These are phyloP conservation scores for Rhagoletis zephyria DNA, from an alignment of 1,140 invertebrate genomes.

Conservation along the genomic window DNA sequence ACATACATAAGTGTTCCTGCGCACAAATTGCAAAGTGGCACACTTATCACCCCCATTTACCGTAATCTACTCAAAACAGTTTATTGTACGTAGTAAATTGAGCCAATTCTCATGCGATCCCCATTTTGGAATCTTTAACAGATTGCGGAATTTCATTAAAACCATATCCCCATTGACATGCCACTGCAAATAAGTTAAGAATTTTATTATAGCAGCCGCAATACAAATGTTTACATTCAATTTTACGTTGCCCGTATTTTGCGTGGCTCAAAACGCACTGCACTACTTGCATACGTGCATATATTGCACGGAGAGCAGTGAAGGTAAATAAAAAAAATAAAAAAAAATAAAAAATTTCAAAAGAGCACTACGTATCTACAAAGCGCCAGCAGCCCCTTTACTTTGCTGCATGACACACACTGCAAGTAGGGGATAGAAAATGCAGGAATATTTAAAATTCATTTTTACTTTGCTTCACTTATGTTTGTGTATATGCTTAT, in stretches of 20 bases:
- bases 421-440: background rate
- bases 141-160: constrained; percentile 20
- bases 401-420: background rate
- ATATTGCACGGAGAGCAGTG: too few relatives aligned
- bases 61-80: background rate
- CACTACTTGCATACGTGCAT: too few relatives aligned
- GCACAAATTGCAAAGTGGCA: background rate
- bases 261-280: background rate
- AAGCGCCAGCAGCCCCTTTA: background rate
- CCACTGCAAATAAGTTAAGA: constrained; percentile 1
- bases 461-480: background rate
- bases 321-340: background rate
- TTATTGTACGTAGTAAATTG: constrained; percentile 4
- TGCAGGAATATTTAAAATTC: constrained; percentile 28
- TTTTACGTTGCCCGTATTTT: background rate
- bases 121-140: constrained; percentile 13
- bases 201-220: constrained; percentile 22
- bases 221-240: constrained; percentile 34
- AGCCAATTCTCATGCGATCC: background rate
- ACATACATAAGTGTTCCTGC: too few relatives aligned
- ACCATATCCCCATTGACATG: background rate
- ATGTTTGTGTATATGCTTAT: background rate
- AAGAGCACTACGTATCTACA: background rate
- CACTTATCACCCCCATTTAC: background rate
- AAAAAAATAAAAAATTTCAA: too few relatives aligned